Conservation (phyloP, 2,888 invertebrate genomes). For the Eristalis intricaria region DNA sequence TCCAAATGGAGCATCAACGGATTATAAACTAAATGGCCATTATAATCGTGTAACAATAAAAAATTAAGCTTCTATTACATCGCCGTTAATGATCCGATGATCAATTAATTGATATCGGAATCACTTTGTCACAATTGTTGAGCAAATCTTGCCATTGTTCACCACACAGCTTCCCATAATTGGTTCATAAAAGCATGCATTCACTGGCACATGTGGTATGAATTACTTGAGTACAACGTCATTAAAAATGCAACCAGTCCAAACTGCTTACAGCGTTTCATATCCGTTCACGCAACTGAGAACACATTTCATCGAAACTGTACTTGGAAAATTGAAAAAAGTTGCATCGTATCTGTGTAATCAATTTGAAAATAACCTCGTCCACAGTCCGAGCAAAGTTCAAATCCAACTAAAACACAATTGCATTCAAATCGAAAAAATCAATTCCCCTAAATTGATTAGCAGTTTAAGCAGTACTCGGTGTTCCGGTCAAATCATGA, state of each 20-base stretch:
- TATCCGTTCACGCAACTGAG: neutral
- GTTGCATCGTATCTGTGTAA: slow-evolving; percentile 12
- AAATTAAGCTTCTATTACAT: neutral
- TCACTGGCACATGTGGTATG: neutral
- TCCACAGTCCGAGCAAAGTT: slow-evolving; percentile 24
- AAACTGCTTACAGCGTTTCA: neutral
- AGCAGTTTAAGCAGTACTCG: neutral
- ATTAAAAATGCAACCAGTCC: neutral
- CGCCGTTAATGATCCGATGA: neutral
- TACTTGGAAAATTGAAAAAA: neutral
- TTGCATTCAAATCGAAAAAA: slow-evolving; percentile 24
- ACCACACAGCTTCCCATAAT: neutral
- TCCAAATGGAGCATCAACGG: too few species aligned
- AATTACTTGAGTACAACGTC: slow-evolving; percentile 5
- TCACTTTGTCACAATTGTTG: neutral
- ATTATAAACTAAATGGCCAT: too few species aligned
- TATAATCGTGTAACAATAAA: neutral
- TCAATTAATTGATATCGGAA: neutral
- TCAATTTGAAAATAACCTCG: slow-evolving; percentile 12
- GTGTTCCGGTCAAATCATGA: neutral
- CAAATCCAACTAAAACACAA: slow-evolving; percentile 9
- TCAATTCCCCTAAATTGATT: slow-evolving; percentile 23
- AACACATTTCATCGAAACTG: neutral
- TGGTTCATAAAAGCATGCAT: neutral
- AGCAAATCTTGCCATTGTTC: neutral